A percentile compares a stretch with the other conserved stretches of the same genome.
phyloP scores from a whole-genome alignment of 2,888 invertebrate species.

The Sipha maydis region DNA sequence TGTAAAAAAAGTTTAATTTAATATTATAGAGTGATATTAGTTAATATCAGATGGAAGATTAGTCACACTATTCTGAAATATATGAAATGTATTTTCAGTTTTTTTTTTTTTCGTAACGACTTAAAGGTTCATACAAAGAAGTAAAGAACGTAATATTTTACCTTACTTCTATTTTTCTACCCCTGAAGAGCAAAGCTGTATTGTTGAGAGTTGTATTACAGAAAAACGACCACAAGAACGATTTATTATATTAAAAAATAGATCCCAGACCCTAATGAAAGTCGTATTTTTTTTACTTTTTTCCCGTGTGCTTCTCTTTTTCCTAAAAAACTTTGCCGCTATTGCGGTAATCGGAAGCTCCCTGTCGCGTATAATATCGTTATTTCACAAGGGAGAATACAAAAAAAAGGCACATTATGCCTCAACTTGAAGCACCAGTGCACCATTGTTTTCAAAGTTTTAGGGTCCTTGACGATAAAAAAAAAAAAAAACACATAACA shows the following conservation, averaged over 20 bases:
- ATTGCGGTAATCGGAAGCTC: conserved; percentile 57
- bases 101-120: not conserved
- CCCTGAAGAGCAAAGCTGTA: conserved; percentile 26
- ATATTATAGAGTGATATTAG: conserved; percentile 31
- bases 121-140: conserved; percentile 32
- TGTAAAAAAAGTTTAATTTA: conserved; percentile 9
- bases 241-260: conserved; percentile 54
- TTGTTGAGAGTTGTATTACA: conserved; percentile 56
- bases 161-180: conserved; percentile 50
- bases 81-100: conserved; percentile 31
- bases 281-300: conserved; percentile 49
- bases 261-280: conserved; percentile 55
- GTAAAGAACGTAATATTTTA: conserved; percentile 45
- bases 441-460: conserved; percentile 54
- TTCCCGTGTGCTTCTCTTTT: conserved; percentile 21
- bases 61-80: not conserved
- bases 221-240: conserved; percentile 48
- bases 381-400: conserved; percentile 48
- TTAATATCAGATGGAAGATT: conserved; percentile 11
- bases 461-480: conserved; percentile 33
- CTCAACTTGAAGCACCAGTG: conserved; percentile 35
- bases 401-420: conserved; percentile 47
- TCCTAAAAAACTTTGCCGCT: conserved; percentile 49
- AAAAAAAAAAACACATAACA: conserved; percentile 15
- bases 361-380: conserved; percentile 59